A percentile compares a stretch with the other conserved stretches of the same genome.
Conservation (phyloP, 2,113 vertebrate species). For the Pelmatolapia mariae region DNA sequence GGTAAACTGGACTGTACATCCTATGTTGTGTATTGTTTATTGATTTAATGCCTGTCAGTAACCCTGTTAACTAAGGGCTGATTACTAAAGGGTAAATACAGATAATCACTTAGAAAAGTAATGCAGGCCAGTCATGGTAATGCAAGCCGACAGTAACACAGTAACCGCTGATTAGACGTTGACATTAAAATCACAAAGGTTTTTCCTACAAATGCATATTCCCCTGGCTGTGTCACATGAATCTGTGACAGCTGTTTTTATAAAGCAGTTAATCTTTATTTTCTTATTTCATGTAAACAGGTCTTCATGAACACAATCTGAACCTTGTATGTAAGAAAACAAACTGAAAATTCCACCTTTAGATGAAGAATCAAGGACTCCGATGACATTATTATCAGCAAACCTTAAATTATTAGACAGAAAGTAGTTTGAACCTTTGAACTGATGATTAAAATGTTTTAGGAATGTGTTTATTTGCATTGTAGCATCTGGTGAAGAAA, state of each 20-base stretch:
- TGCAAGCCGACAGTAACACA: background rate
- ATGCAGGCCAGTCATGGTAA: background rate
- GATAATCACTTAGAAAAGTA: background rate
- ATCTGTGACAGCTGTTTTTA: background rate
- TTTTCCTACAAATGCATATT: background rate
- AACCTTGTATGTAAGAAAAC: background rate
- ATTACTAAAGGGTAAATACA: background rate
- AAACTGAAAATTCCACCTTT: background rate
- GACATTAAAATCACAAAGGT: background rate
- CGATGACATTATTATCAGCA: background rate
- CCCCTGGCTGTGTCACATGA: background rate
- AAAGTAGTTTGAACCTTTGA: background rate
- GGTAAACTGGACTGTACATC: background rate
- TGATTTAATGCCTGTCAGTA: background rate
- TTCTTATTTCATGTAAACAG: background rate
- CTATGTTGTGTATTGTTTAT: background rate
- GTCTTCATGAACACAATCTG: background rate
- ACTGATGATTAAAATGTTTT: background rate
- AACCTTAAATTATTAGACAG: rapidly evolving
- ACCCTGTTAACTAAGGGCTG: background rate
- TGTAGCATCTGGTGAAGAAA: background rate
- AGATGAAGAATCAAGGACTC: background rate
- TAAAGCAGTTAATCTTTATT: background rate
- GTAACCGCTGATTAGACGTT: background rate
- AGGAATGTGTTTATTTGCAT: background rate